These are phyloP conservation scores for Azorinus chamasolen DNA, from an alignment of 2,888 invertebrate species.

Conservation along the genomic window DNA sequence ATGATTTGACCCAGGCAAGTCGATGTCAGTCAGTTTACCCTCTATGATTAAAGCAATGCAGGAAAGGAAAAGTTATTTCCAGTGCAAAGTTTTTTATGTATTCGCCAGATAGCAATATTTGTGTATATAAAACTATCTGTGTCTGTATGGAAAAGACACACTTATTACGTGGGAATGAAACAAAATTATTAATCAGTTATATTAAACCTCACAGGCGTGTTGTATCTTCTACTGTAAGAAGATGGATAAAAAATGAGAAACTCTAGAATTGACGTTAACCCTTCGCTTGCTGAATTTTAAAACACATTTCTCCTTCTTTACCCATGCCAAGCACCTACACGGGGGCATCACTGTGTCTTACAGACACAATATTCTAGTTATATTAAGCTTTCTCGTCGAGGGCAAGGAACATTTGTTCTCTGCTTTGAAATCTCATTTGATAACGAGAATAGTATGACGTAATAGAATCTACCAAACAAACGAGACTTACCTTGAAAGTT, in stretches of 20 bases:
- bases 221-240: constrained; percentile 2
- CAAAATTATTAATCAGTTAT: constrained; percentile 7
- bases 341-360: no score
- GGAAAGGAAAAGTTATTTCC: constrained; percentile 15
- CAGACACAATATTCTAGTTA: no score
- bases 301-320: no score
- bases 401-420: not conserved
- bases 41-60: constrained; percentile 13
- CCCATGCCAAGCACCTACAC: no score
- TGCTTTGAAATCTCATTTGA: constrained; percentile 46
- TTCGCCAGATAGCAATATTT: constrained; percentile 11
- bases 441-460: constrained; percentile 37
- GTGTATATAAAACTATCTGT: constrained; percentile 5
- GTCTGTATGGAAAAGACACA: not conserved
- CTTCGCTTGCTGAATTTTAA: no score
- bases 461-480: constrained; percentile 48
- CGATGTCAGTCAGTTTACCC: constrained; percentile 15
- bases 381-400: not conserved
- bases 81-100: not conserved
- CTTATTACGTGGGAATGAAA: not conserved
- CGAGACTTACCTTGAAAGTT: constrained; percentile 36
- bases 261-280: not conserved
- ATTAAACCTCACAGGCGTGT: constrained; percentile 5
- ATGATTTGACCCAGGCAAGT: constrained; percentile 21
- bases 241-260: not conserved